Base-by-base conservation (phyloP, 2,797 vertebrate genomes). In the Smutsia gigantea region DNA sequence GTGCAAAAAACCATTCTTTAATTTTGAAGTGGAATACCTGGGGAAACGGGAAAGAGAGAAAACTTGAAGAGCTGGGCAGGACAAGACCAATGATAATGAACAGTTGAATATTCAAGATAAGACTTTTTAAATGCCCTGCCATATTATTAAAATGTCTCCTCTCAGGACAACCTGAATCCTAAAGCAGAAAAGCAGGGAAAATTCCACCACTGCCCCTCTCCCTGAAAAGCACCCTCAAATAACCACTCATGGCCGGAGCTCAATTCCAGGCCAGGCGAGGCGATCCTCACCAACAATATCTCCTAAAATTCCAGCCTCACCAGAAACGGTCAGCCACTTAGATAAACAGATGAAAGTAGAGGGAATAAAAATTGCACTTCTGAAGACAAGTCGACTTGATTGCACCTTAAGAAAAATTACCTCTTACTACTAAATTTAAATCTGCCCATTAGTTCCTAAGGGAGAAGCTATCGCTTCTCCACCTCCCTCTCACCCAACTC, bases 131-230 rank as follows among this genome's bases (percentile, higher is more conserved):
- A 53, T 39, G 49, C 34, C 63, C 64, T 61, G 8, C 37, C 13
- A 10, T 6, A 55, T 21, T 49, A 31, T 39, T 57, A 49, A 72
- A 55, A 92, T 59, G 27, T 57, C 11, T 55, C 25, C n/a, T 57
- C 42, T 78, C 66, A 57, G 72, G 49, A 83, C 46, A 78, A n/a
- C 51, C 55, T 42, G n/a, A 68, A 92, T 72, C n/a, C 31, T 25
- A 85, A 19, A 92, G 46, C 46, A 71, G 61, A 96, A 87, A 93
- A 29, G 29, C 74, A 82, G 27, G 2, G 39, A n/a, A 86, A 94
- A 51, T 39, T 14, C 29, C 34, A 90, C 17, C 12, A 34, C 21
- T 1, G 2, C 15, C 19, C 14, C 14, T 0, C 7, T 19, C 29
- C 49, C 72, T 13, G 1, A 25, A 78, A 91, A 88, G 8, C 6